Evolutionary conservation across 2,113 vertebrate species (phyloP).

Genomic region (Hystrix brachyura): DNA sequence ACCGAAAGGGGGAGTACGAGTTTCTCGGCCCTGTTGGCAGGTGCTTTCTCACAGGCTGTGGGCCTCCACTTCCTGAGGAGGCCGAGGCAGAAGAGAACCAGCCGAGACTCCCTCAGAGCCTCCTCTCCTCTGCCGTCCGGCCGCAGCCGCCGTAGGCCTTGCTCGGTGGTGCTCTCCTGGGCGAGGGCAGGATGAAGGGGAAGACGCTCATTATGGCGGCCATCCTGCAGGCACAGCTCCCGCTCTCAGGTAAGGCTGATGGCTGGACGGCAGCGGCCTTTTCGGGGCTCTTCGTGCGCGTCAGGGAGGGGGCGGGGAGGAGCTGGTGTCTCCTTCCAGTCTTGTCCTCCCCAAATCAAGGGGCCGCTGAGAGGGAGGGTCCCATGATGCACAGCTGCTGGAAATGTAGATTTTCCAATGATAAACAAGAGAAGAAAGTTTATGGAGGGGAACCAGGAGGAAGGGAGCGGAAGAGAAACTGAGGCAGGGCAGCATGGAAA

Average conservation of each 20-base stretch:
- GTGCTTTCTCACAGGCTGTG: slow-evolving; percentile 72
- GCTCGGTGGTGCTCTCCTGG: fast-evolving
- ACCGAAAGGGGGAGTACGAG: slow-evolving; percentile 72
- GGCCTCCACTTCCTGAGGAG: slow-evolving; percentile 87
- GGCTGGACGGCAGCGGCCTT: fast-evolving
- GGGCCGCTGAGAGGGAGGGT: not conserved
- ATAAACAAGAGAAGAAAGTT: too few species aligned
- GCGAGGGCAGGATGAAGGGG: slow-evolving; percentile 78
- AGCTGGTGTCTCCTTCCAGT: not conserved
- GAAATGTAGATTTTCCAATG: fast-evolving
- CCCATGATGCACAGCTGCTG: fast-evolving
- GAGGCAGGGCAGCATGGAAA: not conserved
- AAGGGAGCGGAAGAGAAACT: fast-evolving
- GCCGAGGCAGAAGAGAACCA: slow-evolving; percentile 47
- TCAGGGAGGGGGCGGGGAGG: not conserved
- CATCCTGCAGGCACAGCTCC: slow-evolving; percentile 77
- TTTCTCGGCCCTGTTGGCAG: slow-evolving; percentile 48
- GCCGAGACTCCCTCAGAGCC: not conserved
- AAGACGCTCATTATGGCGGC: fast-evolving
- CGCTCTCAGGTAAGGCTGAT: slow-evolving; percentile 71
- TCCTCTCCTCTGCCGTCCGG: not conserved
- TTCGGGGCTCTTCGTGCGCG: not conserved
- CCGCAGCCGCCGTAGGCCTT: not conserved
- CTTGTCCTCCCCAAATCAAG: not conserved
- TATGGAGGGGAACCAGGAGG: fast-evolving